phyloP scores from a whole-genome alignment of 2,113 vertebrate species.

The Sinocyclocheilus rhinocerous region DNA sequence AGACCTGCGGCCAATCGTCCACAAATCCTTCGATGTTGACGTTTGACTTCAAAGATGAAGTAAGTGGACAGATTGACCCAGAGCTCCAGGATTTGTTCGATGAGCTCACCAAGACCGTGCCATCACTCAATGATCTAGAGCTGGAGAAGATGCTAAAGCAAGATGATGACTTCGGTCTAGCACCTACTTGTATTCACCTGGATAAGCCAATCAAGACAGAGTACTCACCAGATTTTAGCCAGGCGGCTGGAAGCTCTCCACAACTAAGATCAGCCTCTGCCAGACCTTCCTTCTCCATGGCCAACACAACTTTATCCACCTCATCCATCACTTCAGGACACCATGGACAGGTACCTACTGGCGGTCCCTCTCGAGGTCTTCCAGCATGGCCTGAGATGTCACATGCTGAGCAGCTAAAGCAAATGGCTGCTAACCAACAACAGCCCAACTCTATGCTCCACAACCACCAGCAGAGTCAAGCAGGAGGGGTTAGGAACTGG shows the following conservation, averaged over 20 bases:
- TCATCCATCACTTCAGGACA: slow-evolving; percentile 78
- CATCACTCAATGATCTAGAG: slow-evolving; percentile 92
- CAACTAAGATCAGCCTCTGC: slow-evolving; percentile 90
- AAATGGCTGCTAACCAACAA: slow-evolving; percentile 94
- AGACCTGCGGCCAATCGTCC: slow-evolving; percentile 82
- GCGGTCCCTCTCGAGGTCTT: slow-evolving; percentile 74
- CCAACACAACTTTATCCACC: slow-evolving; percentile 75
- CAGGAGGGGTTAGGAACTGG: slow-evolving; percentile 82
- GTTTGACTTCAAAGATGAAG: slow-evolving; percentile 83
- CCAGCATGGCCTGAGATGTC: slow-evolving; percentile 93
- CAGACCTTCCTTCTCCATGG: slow-evolving; percentile 86
- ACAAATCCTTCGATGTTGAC: slow-evolving; percentile 73
- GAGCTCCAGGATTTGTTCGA: slow-evolving; percentile 98
- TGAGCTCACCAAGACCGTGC: slow-evolving; percentile 92
- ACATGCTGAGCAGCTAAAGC: slow-evolving; percentile 95
- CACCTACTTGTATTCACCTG: slow-evolving; percentile 77
- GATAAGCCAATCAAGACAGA: slow-evolving; percentile 93
- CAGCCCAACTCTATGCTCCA: slow-evolving; percentile 85
- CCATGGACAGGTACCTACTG: slow-evolving; percentile 76
- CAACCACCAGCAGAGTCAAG: slow-evolving; percentile 78
- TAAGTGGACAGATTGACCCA: slow-evolving; percentile 88
- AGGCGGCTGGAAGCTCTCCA: slow-evolving; percentile 76
- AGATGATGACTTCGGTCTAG: slow-evolving; percentile 88
- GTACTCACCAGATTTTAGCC: slow-evolving; percentile 82
- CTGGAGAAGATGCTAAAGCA: slow-evolving; percentile 97